A percentile compares a stretch with the other conserved stretches of the same genome.
These are phyloP conservation scores for Coregonus ussuriensis DNA, from an alignment of 2,797 vertebrate species.

Conservation along the genomic window DNA sequence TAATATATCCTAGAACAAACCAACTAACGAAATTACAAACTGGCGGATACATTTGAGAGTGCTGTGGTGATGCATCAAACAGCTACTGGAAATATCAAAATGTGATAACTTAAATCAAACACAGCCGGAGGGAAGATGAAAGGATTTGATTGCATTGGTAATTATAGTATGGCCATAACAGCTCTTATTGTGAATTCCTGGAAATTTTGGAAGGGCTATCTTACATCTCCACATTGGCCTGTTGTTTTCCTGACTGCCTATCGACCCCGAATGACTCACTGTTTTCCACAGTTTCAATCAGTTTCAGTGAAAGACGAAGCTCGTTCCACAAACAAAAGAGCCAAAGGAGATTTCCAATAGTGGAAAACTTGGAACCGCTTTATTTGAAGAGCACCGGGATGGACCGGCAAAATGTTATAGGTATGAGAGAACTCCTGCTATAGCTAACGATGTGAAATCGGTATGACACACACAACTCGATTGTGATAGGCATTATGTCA, in stretches of 20 bases:
- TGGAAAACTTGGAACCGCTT: constrained; percentile 47
- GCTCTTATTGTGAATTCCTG: constrained; percentile 56
- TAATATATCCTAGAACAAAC: neutral
- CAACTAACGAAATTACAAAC: neutral
- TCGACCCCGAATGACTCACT: constrained; percentile 62
- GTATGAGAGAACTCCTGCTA: too few species aligned
- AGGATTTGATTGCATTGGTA: neutral
- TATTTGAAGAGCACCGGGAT: neutral
- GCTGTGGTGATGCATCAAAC: neutral
- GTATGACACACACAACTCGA: neutral
- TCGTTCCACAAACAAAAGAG: constrained; percentile 65
- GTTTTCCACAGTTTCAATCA: constrained; percentile 63
- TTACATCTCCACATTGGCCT: constrained; percentile 71
- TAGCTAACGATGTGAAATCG: too few species aligned
- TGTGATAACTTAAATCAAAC: neutral
- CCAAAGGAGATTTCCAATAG: constrained; percentile 54
- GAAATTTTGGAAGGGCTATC: constrained; percentile 69
- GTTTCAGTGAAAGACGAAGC: constrained; percentile 60
- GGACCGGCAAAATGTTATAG: neutral
- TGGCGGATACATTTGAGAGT: neutral
- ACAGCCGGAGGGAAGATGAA: neutral
- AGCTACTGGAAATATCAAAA: neutral
- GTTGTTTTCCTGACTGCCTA: constrained; percentile 73
- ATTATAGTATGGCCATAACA: neutral
- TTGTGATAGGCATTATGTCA: neutral